Base-by-base conservation (phyloP, 1,140 invertebrate genomes). In the Agraylea sexmaculata region DNA sequence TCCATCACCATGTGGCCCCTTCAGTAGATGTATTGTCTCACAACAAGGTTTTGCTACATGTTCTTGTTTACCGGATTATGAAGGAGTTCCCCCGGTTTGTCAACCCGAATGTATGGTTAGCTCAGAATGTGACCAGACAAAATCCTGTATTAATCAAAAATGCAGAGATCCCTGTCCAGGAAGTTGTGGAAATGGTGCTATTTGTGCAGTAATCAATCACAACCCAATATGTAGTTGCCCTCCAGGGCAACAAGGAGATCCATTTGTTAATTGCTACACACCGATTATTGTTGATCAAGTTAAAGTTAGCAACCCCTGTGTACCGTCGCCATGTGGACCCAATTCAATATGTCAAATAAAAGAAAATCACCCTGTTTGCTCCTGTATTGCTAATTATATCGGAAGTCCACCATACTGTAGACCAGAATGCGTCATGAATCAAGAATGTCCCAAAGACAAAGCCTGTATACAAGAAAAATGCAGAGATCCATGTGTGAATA, bases 301-400 rank as follows among this genome's bases (percentile, higher is more conserved):
- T 27, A 57, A 63, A 28, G 56, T 64, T 10, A 55, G 64, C 49
- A 75, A 82, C 61, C 81, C 83, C 16, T 91, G 87, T 55, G 57
- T 71, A 28, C 81, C 83, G 22, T 83, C 81, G 30, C 83, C 84
- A 10, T 90, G 86, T 63, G 86, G 85, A 36, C 77, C 83, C 10
- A 85, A 87, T 62, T 88, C 86, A 0, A 72, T 86, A 21, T 90
- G 86, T 56, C 79, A 83, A 69, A 71, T 86, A 27, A 79, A 78
- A 61, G 75, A 82, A 57, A 74, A 76, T 31, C 69, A 79, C 55
- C 77, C 83, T 8, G 80, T 85, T 0, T 85, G 82, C 53, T 85
- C 80, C 4, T 89, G 83, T 52, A 68, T 75, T 41, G 74, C 73
- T 21, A 83, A 83, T 53, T 83, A 80, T 49, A 71, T 79, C 17